Evolutionary conservation across 1,140 invertebrate species (phyloP).

Genomic region (Euura saliciscinereae): DNA sequence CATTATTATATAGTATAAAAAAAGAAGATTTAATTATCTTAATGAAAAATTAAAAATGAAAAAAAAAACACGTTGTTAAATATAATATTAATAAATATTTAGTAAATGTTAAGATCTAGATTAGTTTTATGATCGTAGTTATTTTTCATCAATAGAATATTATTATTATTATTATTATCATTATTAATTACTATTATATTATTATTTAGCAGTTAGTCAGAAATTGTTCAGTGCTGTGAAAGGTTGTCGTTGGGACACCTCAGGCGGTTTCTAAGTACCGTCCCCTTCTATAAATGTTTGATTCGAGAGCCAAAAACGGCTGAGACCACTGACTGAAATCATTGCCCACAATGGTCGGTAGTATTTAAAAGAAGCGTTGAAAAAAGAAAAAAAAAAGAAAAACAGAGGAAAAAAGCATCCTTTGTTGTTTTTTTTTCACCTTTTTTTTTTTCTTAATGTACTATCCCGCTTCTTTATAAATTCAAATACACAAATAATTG

Average conservation of each 20-base stretch:
- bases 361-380: neutral
- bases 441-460: neutral
- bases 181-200: conserved; percentile 36
- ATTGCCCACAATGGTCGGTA: neutral
- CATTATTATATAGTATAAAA: conserved; percentile 43
- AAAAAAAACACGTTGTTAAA: conserved; percentile 49
- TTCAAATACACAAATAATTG: neutral
- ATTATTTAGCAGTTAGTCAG: conserved; percentile 54
- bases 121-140: conserved; percentile 43
- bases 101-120: conserved; percentile 52
- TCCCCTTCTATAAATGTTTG: conserved; percentile 44
- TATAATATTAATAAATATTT: conserved; percentile 50
- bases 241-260: conserved; percentile 48
- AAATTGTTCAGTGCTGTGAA: conserved; percentile 59
- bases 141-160: conserved; percentile 58
- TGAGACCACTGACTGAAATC: conserved; percentile 2
- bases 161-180: conserved; percentile 22
- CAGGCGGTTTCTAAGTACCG: conserved; percentile 48
- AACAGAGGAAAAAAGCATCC: too few species aligned
- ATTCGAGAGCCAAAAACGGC: conserved; percentile 26
- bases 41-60: too few species aligned
- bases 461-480: conserved; percentile 1
- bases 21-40: too few species aligned
- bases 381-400: neutral
- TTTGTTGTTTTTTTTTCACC: neutral